Base-by-base conservation (phyloP, 2,113 vertebrate species). In the Falcunculus frontatus region DNA sequence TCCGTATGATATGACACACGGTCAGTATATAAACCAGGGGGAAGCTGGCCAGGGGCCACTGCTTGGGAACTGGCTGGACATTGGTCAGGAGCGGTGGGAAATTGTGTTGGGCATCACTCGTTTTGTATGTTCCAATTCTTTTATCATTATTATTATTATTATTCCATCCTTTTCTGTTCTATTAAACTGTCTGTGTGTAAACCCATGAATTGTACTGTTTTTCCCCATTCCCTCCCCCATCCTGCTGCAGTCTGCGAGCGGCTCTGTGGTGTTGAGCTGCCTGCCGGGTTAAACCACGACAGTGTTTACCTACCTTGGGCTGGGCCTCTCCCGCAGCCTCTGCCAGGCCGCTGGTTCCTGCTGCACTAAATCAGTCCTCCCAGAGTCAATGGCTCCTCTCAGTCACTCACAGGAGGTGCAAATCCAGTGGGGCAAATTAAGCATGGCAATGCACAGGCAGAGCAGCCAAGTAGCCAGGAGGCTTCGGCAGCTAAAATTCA, bases 341-440 rank as follows among this genome's bases (percentile, higher is more conserved):
- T 96, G 96, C 96, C 97, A 97, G 95, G 41, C 95, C 60, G 7
- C 95, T 2, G 81, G 95, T 94, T 97, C 96, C 97, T 96, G 94
- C 88, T 46, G 68, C 95, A 84, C 90, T 97, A 96, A 96, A 97
- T 97, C 96, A 96, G 93, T 80, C 65, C 77, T 95, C 77, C 89
- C 47, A 1, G 89, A 65, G 72, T 96, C 96, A 97, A 97, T 94
- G 91, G 84, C 91, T 96, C 88, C 81, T 93, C 96, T 96, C 95
- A 93, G 64, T 67, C 93, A 81, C 91, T 97, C 93, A 63, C 90
- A 91, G 95, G 96, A 97, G 95, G 91, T 95, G 86, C 95, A 93
- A 96, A 96, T 96, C 96, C 93, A 94, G 92, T n/a, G 95, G 92
- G 92, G 92, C 93, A 92, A 87, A 96, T 96, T 63, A 96, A 93